phyloP scores from a whole-genome alignment of 1,140 invertebrate genomes.

The Steinernema feltiae region DNA sequence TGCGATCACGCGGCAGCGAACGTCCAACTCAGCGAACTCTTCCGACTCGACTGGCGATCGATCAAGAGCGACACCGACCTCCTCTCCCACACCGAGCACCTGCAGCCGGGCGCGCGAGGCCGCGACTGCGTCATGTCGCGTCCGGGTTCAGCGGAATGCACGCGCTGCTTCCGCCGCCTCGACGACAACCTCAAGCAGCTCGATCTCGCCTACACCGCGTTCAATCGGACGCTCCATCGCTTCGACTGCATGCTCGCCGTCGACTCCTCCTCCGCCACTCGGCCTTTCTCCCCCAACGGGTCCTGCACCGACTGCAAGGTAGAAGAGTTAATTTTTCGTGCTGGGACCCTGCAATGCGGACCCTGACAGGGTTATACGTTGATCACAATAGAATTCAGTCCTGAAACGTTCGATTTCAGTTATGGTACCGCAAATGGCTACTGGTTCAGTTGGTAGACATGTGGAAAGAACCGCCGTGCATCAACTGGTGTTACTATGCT shows the following conservation, averaged over 20 bases:
- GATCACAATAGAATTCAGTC: too few species aligned
- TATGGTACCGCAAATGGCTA: slow-evolving; percentile 57
- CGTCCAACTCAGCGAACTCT: not conserved
- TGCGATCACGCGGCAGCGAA: not conserved
- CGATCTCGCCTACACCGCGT: not conserved
- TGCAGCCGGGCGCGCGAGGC: not conserved
- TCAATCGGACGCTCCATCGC: slow-evolving; percentile 31
- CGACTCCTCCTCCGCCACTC: slow-evolving; percentile 46
- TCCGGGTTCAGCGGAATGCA: not conserved
- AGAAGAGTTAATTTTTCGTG: too few species aligned
- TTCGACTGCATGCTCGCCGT: slow-evolving; percentile 53
- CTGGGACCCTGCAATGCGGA: too few species aligned
- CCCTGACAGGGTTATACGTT: too few species aligned
- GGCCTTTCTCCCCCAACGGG: slow-evolving; percentile 57
- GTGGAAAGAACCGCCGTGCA: slow-evolving; percentile 51
- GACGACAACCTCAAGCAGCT: not conserved
- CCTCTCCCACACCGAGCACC: not conserved
- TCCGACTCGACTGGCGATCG: not conserved
- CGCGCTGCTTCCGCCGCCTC: not conserved
- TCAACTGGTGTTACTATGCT: slow-evolving; percentile 58
- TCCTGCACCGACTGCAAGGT: slow-evolving; percentile 55
- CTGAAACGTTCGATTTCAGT: slow-evolving; percentile 36
- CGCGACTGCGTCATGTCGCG: not conserved
- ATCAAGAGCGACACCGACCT: not conserved
- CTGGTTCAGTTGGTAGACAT: slow-evolving; percentile 50